Conservation (phyloP, 2,797 vertebrate genomes). For the Fistularia tabacaria region DNA sequence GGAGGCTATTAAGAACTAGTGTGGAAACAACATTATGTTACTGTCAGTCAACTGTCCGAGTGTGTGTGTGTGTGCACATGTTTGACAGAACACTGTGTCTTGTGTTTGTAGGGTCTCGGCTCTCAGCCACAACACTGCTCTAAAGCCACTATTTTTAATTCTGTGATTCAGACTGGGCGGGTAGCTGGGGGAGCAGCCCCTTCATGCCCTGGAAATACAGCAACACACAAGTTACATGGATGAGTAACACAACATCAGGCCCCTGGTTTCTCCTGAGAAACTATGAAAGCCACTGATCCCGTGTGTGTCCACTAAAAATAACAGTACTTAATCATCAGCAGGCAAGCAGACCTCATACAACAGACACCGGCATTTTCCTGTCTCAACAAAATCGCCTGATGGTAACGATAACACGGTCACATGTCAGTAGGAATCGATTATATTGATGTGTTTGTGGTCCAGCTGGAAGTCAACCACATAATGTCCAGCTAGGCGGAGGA, state of each 20-base stretch:
- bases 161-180: slow-evolving; percentile 39
- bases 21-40: slow-evolving; percentile 31
- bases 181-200: background rate
- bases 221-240: slow-evolving; percentile 38
- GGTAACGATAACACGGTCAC: too few relatives aligned
- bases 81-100: slow-evolving; percentile 28
- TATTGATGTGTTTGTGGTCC: too few relatives aligned
- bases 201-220: too few relatives aligned
- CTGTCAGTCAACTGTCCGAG: slow-evolving; percentile 32
- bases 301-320: slow-evolving; percentile 6
- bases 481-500: too few relatives aligned
- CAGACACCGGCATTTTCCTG: too few relatives aligned
- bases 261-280: slow-evolving; percentile 13
- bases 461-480: too few relatives aligned
- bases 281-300: slow-evolving; percentile 4
- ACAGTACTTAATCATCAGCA: background rate
- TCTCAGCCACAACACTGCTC: slow-evolving; percentile 27
- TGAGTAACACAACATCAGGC: slow-evolving; percentile 11
- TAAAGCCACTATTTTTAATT: slow-evolving; percentile 58
- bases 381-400: too few relatives aligned
- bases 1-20: slow-evolving; percentile 27
- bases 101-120: slow-evolving; percentile 30
- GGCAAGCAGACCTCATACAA: background rate
- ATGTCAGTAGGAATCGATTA: too few relatives aligned
- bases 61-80: background rate